Conservation (phyloP, 2,113 vertebrate genomes). For the Gnathonemus echidnorhynchus region DNA sequence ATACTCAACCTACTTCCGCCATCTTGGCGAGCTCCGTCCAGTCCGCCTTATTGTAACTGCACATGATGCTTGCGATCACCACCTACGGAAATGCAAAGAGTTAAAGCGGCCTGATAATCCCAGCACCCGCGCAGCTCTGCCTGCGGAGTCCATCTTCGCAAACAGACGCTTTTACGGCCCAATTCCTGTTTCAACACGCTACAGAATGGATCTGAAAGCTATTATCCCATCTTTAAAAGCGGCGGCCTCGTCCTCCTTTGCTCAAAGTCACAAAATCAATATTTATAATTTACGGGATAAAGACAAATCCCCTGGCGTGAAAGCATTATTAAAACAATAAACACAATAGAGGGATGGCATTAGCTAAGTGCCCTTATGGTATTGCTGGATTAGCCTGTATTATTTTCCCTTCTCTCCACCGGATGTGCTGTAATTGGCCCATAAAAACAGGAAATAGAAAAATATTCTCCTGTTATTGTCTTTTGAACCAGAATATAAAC, state of each 20-base stretch:
- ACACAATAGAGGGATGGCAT: conserved; percentile 52
- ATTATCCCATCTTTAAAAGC: conserved; percentile 39
- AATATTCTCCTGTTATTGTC: conserved; percentile 43
- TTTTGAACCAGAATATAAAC: conserved; percentile 48
- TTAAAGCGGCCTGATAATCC: neutral
- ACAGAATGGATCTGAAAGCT: conserved; percentile 37
- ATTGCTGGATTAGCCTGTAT: conserved; percentile 45
- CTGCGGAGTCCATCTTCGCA: conserved; percentile 18
- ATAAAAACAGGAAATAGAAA: conserved; percentile 48
- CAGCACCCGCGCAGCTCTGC: conserved; percentile 13
- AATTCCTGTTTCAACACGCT: conserved; percentile 41
- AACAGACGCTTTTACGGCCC: conserved; percentile 34
- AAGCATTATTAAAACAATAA: conserved; percentile 65
- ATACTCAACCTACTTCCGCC: conserved; percentile 64
- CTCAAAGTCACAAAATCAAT: conserved; percentile 58
- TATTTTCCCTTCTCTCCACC: conserved; percentile 33
- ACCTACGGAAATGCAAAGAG: conserved; percentile 52
- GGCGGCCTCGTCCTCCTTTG: conserved; percentile 19
- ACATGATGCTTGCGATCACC: conserved; percentile 81
- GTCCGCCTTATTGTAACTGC: conserved; percentile 70
- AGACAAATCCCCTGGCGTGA: conserved; percentile 53
- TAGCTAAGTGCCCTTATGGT: conserved; percentile 45
- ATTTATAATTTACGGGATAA: conserved; percentile 66
- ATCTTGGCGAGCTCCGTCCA: conserved; percentile 75
- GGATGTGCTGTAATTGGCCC: conserved; percentile 45